Evolutionary conservation across 2,797 vertebrate species (phyloP), one percentile per base, ranked within the genome.

Genomic region (Cuculus canorus): DNA sequence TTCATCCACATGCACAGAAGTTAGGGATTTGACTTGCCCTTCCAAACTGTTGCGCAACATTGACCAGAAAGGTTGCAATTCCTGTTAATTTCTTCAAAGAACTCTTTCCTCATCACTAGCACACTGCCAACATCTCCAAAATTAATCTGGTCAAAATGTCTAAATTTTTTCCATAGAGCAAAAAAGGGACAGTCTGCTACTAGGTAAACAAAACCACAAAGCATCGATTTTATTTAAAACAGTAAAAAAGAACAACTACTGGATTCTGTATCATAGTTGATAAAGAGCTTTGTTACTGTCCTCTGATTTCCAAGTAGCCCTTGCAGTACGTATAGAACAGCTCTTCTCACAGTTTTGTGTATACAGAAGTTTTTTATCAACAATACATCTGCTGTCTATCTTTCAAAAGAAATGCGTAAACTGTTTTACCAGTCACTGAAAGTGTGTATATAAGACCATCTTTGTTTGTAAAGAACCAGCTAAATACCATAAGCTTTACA

Each of bases 201-300:
- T 24, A 91, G 17, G 24, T 88, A 86, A 88, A 78, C 56, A 86
- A 86, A 94, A 91, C 13, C 12, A 75, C 41, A 45, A 59, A 94
- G 81, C 39, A 70, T 14, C 48, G 61, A 45, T 28, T 56, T 84
- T 64, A 53, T 47, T 86, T 54, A 35, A 77, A 93, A 15, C 2
- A 63, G 32, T 2, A 61, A 76, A 86, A 87, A 92, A 22, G 15
- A 54, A 18, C 17, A 61, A 53, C 57, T 45, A 82, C 22, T 33
- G 33, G 72, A 56, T 93, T 80, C 35, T 66, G 33, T 59, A 75
- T 50, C 57, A 35, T 1, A 68, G 30, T 28, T 90, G 24, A 92
- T 88, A 89, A 88, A 92, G 33, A 82, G 25, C 22, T 47, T 96
- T 90, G 48, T 80, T 90, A 91, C 27, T 56, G 57, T 70, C 73